Evolutionary conservation across 2,888 invertebrate genomes (phyloP).

Genomic region (Andrena chrysosceles): DNA sequence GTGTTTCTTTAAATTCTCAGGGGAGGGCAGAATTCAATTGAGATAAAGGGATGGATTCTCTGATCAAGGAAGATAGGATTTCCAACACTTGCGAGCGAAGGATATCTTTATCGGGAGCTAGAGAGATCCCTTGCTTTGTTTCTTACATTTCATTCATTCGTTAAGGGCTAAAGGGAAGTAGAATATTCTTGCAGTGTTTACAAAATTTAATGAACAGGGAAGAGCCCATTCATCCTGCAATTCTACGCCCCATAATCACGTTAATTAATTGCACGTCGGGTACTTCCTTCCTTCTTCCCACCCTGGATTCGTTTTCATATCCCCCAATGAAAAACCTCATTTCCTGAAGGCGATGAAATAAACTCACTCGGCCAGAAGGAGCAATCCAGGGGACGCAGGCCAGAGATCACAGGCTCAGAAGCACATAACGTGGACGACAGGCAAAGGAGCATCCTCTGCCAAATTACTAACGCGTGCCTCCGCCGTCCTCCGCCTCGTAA

Average conservation of each 20-base stretch:
- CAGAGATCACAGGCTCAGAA: not conserved
- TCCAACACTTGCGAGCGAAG: too few species aligned
- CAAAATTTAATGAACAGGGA: constrained; percentile 31
- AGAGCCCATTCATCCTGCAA: constrained; percentile 19
- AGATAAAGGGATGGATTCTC: too few species aligned
- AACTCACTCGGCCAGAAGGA: too few species aligned
- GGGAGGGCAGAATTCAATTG: too few species aligned
- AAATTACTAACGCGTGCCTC: constrained; percentile 8
- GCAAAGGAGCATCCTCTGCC: not conserved
- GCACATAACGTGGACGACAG: not conserved
- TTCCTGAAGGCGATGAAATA: not conserved
- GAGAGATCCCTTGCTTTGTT: too few species aligned
- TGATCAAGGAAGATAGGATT: too few species aligned
- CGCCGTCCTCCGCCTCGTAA: constrained; percentile 34
- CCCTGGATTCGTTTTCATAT: constrained; percentile 16
- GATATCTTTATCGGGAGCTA: too few species aligned
- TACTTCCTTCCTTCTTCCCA: not conserved
- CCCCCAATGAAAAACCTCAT: constrained; percentile 36
- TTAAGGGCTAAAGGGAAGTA: too few species aligned
- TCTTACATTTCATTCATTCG: too few species aligned
- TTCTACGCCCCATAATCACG: constrained; percentile 45
- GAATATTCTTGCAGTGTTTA: too few species aligned
- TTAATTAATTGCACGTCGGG: constrained; percentile 48
- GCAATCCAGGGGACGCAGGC: too few species aligned
- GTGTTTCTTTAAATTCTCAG: too few species aligned